Percentiles rank a stretch among this genome's conserved stretches.
Conservation (phyloP, 1,140 invertebrate species). For the Calephelis virginiensis region DNA sequence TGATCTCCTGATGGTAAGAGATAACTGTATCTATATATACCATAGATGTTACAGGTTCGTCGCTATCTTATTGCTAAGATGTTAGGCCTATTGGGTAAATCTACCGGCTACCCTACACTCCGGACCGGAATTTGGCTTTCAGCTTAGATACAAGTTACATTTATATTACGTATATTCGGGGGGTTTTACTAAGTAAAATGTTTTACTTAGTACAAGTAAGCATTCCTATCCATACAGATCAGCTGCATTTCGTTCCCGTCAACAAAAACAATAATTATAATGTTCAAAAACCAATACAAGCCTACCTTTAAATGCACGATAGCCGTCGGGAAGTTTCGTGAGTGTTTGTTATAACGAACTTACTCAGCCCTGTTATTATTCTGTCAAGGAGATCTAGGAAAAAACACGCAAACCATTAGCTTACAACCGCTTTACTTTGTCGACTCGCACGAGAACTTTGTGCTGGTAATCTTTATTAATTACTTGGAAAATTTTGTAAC, state of each 20-base stretch:
- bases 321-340: conserved; percentile 16
- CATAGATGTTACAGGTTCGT: too few species aligned
- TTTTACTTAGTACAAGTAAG: too few species aligned
- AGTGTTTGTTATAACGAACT: conserved; percentile 7
- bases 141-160: too few species aligned
- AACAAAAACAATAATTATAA: conserved; percentile 10
- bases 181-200: too few species aligned
- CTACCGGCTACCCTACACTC: too few species aligned
- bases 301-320: conserved; percentile 15
- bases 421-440: background rate
- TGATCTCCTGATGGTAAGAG: too few species aligned
- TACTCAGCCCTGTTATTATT: conserved; percentile 4
- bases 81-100: too few species aligned
- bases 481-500: background rate
- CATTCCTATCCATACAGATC: background rate
- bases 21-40: too few species aligned
- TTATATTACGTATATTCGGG: too few species aligned
- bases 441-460: background rate
- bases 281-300: conserved; percentile 16
- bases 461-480: background rate
- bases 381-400: conserved; percentile 3
- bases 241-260: conserved; percentile 2
- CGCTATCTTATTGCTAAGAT: too few species aligned
- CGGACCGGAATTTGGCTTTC: too few species aligned
- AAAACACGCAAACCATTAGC: conserved; percentile 14